Evolutionary conservation across 2,888 invertebrate genomes (phyloP), one percentile per base, ranked within the genome.

Genomic region (Hetaerina titia): DNA sequence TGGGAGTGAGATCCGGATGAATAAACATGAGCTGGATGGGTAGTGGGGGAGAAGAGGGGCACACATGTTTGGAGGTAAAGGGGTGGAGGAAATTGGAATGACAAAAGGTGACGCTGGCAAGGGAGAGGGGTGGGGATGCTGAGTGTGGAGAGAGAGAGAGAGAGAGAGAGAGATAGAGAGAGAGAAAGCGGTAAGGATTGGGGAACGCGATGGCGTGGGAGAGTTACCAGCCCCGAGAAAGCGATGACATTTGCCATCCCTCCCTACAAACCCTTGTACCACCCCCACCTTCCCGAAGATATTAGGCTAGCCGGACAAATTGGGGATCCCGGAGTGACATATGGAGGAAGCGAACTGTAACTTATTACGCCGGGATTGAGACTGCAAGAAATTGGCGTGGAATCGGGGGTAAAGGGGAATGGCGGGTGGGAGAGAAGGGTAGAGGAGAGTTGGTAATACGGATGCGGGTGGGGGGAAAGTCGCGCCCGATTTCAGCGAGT

Each of bases 291-390:
- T 4, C 22, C n/a, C 45, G 69, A 31, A 64, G 69, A 92, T 92
- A 92, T 92, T 69, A 92, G 56, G 15, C 64, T 17, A 60, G 31
- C 92, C n/a, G 92, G 74, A 92, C 69, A 56, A 92, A 92, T 92
- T 69, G 56, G 19, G 64, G 56, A 57, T 69, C 56, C n/a, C 17
- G 45, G 63, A 17, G 45, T 92, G 69, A 92, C 92, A 74, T 69
- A 11, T 56, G n/a, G 92, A 69, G 92, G 56, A 56, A 45, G 92
- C 8, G 8, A 74, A 90, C 45, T 45, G 31, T 31, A 64, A 92
- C 92, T 69, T 74, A 92, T 74, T 69, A 92, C 69, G 69, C 56
- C 45, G 64, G 92, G 63, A 92, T 92, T 45, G 57, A 57, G 56
- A 92, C 69, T 56, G 64, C 69, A 15, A n/a, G 69, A 19, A 56